A percentile compares a stretch with the other conserved stretches of the same genome.
phyloP scores from a whole-genome alignment of 1,140 invertebrate species.

The Papilio aristodemus region DNA sequence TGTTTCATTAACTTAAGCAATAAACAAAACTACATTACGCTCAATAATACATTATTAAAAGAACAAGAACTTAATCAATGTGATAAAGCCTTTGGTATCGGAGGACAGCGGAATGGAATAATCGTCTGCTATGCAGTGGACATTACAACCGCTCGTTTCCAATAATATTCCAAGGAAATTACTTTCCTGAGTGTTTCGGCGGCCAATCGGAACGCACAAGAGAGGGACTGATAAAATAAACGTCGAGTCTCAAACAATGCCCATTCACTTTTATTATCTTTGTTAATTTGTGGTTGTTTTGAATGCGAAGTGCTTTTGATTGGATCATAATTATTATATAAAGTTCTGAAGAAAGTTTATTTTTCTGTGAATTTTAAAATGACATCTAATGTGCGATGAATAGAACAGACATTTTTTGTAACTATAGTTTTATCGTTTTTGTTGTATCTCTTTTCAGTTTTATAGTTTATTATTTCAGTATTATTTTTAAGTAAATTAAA shows the following conservation, averaged over 20 bases:
- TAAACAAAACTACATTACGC: too few relatives aligned
- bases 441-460: too few relatives aligned
- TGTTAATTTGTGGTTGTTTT: constrained; percentile 35
- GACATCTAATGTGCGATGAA: too few relatives aligned
- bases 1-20: too few relatives aligned
- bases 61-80: background rate
- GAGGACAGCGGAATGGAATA: constrained; percentile 8
- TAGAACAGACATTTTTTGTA: too few relatives aligned
- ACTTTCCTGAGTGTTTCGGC: constrained; percentile 33
- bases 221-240: constrained; percentile 39
- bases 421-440: too few relatives aligned
- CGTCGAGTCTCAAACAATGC: constrained; percentile 31
- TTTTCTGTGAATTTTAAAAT: too few relatives aligned
- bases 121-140: constrained; percentile 32
- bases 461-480: too few relatives aligned
- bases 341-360: background rate
- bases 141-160: constrained; percentile 33
- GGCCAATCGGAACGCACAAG: constrained; percentile 25
- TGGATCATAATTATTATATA: constrained; percentile 24
- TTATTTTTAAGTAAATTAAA: too few relatives aligned
- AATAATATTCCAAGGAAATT: constrained; percentile 42
- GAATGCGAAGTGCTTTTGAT: constrained; percentile 4
- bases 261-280: constrained; percentile 38
- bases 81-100: constrained; percentile 7
- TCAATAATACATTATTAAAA: background rate